Conservation (phyloP, 2,888 invertebrate genomes). For the Esperia sulphurella region DNA sequence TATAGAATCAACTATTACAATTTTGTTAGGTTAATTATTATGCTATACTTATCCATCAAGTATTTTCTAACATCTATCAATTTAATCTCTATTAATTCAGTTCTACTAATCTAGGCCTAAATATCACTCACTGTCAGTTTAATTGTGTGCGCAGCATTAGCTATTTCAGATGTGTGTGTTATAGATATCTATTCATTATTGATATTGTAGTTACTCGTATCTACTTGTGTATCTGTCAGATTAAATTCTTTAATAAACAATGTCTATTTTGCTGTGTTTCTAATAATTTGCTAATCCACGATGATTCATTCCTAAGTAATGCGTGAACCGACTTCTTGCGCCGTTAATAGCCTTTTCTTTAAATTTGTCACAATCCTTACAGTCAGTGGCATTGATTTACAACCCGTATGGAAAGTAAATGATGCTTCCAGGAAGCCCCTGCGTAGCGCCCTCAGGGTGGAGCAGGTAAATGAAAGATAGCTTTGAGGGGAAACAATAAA, state of each 20-base stretch:
- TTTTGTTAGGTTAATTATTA: too few species aligned
- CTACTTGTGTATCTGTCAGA: too few species aligned
- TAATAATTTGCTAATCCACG: neutral
- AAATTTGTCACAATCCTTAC: neutral
- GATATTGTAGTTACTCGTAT: too few species aligned
- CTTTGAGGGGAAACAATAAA: conserved; percentile 49
- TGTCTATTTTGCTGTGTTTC: neutral
- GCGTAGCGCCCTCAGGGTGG: neutral
- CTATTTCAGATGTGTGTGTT: neutral
- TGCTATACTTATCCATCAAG: too few species aligned
- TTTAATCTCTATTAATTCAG: too few species aligned
- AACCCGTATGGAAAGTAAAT: neutral
- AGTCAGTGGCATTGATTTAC: conserved; percentile 1
- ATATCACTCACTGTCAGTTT: neutral
- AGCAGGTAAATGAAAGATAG: conserved; percentile 39
- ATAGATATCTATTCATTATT: too few species aligned
- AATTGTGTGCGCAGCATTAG: neutral
- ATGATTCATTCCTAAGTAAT: neutral
- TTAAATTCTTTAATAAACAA: too few species aligned
- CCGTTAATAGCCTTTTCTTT: neutral
- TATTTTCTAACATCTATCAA: too few species aligned
- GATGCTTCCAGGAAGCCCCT: neutral
- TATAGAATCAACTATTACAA: too few species aligned
- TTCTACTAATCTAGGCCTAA: neutral
- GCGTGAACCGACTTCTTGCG: neutral